Conservation (phyloP, 1,140 invertebrate species). For the Laupala kohalensis region DNA sequence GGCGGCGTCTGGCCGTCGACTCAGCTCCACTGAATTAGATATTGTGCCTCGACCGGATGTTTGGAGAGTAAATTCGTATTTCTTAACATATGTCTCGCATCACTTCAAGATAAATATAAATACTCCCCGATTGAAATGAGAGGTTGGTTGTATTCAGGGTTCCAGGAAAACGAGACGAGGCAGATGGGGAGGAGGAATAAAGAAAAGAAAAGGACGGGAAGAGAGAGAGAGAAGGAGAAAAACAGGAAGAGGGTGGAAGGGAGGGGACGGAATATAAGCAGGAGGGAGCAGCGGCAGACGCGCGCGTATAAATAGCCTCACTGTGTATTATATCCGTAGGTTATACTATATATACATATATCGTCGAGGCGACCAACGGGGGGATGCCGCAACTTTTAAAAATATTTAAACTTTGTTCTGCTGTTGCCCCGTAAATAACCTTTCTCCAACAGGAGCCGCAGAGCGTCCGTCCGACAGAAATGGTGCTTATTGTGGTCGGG, state of each 20-base stretch:
- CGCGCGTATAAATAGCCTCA: constrained; percentile 9
- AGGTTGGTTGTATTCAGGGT: constrained; percentile 11
- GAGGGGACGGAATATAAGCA: no score
- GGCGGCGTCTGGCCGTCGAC: neutral
- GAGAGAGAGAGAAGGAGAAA: no score
- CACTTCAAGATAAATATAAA: constrained; percentile 12
- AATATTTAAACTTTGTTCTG: constrained; percentile 12
- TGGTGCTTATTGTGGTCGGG: no score
- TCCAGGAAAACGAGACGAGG: no score
- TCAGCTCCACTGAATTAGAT: constrained; percentile 12
- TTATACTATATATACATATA: constrained; percentile 3
- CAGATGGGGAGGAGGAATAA: no score
- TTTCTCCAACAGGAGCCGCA: neutral
- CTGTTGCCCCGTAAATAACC: constrained; percentile 9
- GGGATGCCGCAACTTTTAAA: constrained; percentile 6
- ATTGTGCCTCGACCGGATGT: constrained; percentile 12
- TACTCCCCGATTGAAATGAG: constrained; percentile 12
- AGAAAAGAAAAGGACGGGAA: no score
- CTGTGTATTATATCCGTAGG: constrained; percentile 8
- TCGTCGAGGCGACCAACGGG: neutral
- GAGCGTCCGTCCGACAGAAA: neutral
- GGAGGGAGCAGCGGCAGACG: no score
- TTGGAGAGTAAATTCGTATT: constrained; percentile 14
- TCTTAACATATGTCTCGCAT: constrained; percentile 11
- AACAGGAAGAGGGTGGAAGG: no score